phyloP scores from a whole-genome alignment of 2,113 vertebrate species.

The Nothobranchius furzeri region DNA sequence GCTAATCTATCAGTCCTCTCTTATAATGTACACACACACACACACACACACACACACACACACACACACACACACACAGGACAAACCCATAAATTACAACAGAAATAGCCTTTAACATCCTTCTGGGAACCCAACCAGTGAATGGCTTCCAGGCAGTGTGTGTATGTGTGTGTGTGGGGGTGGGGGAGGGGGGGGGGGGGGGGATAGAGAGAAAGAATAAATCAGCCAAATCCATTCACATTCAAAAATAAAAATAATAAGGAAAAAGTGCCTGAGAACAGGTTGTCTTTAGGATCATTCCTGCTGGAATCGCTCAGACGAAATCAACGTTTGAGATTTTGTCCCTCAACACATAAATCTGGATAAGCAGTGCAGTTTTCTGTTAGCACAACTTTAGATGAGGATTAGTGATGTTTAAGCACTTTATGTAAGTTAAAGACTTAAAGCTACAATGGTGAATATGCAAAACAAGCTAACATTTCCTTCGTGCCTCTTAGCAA shows the following conservation, averaged over 20 bases:
- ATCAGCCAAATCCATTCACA: slow-evolving; percentile 50
- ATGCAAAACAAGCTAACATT: too few relatives aligned
- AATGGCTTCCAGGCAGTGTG: slow-evolving; percentile 67
- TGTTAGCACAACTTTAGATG: not conserved
- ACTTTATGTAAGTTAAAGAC: not conserved
- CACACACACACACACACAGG: slow-evolving; percentile 19
- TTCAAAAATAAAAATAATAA: slow-evolving; percentile 38
- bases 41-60: slow-evolving; percentile 40
- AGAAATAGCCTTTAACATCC: slow-evolving; percentile 74
- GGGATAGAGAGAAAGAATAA: slow-evolving; percentile 54
- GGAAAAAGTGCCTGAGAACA: slow-evolving; percentile 2
- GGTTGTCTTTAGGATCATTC: not conserved
- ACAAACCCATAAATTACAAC: slow-evolving; percentile 52
- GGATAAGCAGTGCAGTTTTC: not conserved
- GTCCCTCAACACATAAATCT: not conserved
- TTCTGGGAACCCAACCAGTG: slow-evolving; percentile 70
- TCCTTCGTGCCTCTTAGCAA: too few relatives aligned
- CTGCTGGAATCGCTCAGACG: not conserved
- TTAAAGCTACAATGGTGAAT: too few relatives aligned
- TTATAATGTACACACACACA: slow-evolving; percentile 48
- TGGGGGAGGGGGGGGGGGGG: slow-evolving; percentile 40
- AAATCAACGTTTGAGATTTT: slow-evolving; percentile 3
- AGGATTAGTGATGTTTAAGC: slow-evolving; percentile 17
- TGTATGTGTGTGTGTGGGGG: too few relatives aligned
- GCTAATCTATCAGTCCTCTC: slow-evolving; percentile 64